A percentile compares a stretch with the other conserved stretches of the same genome.
phyloP scores from a whole-genome alignment of 2,797 vertebrate genomes.

The Tiaroga cobitis region DNA sequence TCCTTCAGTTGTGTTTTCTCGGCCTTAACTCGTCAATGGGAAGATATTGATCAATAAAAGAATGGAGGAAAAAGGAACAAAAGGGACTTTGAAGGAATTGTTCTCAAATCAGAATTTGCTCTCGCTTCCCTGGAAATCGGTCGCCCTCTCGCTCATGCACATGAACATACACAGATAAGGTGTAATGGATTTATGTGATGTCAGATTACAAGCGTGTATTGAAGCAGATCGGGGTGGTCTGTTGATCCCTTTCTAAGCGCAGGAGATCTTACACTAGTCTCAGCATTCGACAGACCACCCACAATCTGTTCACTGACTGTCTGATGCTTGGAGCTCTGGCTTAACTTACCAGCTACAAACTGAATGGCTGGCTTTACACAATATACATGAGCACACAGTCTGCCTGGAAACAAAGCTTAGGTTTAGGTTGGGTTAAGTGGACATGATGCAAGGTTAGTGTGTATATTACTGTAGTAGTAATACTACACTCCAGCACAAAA shows the following conservation, averaged over 20 bases:
- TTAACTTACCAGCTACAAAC: neutral
- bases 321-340: neutral
- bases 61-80: constrained; percentile 59
- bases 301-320: neutral
- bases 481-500: no score
- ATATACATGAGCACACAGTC: neutral
- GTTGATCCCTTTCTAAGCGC: neutral
- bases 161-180: constrained; percentile 38
- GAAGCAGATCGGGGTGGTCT: constrained; percentile 14
- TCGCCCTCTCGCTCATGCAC: constrained; percentile 67
- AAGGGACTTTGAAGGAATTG: constrained; percentile 49
- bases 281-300: neutral
- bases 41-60: constrained; percentile 70
- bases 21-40: constrained; percentile 64
- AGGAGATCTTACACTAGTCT: constrained; percentile 11
- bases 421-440: neutral
- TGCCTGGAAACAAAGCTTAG: neutral
- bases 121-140: constrained; percentile 59
- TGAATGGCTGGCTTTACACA: neutral
- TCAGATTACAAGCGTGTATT: constrained; percentile 24
- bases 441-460: neutral
- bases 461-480: no score
- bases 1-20: constrained; percentile 48
- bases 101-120: neutral
- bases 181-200: constrained; percentile 26